Conservation (phyloP, 37 sponge, comb jelly and placozoan species). For the Agelas oroides region DNA sequence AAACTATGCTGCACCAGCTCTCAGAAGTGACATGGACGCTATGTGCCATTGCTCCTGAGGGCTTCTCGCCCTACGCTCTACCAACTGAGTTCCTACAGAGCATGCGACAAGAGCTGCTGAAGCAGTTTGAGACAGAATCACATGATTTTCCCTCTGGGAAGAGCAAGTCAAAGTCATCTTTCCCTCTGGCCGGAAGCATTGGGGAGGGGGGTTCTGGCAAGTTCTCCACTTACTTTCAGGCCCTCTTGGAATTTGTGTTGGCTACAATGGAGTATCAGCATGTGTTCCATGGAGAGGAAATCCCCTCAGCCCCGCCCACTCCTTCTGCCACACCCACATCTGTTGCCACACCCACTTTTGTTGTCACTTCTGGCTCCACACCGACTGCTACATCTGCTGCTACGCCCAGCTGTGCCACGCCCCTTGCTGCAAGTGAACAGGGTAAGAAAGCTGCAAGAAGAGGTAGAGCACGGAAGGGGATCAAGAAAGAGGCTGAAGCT, state of each 20-base stretch:
- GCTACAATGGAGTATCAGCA: conserved; percentile 42
- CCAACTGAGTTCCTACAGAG: conserved; percentile 46
- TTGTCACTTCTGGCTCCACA: not conserved
- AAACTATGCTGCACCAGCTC: conserved; percentile 60
- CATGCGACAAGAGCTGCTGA: conserved; percentile 60
- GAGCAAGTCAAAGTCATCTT: not conserved
- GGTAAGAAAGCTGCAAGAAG: conserved; percentile 20
- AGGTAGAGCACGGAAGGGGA: conserved; percentile 5
- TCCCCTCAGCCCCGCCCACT: not conserved
- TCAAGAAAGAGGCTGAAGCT: not conserved
- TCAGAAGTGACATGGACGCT: conserved; percentile 65
- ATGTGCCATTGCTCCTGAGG: conserved; percentile 9
- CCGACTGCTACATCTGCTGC: not conserved
- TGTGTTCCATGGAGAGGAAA: conserved; percentile 27
- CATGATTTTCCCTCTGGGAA: conserved; percentile 24
- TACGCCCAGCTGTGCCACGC: not conserved
- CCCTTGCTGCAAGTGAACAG: not conserved
- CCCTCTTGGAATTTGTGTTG: conserved; percentile 68
- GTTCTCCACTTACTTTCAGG: conserved; percentile 88
- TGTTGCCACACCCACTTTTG: not conserved
- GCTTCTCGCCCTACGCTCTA: not conserved
- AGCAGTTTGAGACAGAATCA: conserved; percentile 65
- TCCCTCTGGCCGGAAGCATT: conserved; percentile 62
- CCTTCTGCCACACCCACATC: conserved; percentile 16
- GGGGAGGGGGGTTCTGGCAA: conserved; percentile 59